phyloP scores from a whole-genome alignment of 2,888 invertebrate genomes.

The Chalcis sispes region DNA sequence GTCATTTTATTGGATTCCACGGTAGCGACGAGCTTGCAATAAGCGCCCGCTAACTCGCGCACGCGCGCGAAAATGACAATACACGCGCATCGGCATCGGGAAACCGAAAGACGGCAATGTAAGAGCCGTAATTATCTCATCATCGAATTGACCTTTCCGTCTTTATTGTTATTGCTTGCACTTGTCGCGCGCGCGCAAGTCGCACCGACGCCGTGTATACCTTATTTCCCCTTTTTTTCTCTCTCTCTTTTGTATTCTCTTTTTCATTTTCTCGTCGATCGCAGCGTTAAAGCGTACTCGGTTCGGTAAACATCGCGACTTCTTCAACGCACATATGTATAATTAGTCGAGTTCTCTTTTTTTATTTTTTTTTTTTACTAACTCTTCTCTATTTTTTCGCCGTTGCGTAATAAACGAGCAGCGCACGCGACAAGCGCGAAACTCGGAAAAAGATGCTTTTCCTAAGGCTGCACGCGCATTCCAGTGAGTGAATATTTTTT shows the following conservation, averaged over 20 bases:
- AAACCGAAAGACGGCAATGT: not conserved
- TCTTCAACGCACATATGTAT: not conserved
- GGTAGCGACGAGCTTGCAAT: not conserved
- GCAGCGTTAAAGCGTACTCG: not conserved
- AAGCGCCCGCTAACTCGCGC: not conserved
- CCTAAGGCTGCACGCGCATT: conserved; percentile 59
- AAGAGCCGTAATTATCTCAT: conserved; percentile 47
- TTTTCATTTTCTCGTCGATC: conserved; percentile 5
- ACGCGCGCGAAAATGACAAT: conserved; percentile 11
- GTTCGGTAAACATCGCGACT: not conserved
- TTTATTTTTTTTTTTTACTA: not conserved
- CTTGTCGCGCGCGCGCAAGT: not conserved
- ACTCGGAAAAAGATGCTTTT: conserved; percentile 62
- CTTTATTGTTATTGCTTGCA: conserved; percentile 19
- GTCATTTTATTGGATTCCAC: not conserved
- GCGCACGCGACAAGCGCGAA: not conserved
- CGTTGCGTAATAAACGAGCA: not conserved
- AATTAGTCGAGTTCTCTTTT: not conserved
- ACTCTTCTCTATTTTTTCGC: not conserved
- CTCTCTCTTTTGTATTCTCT: not conserved
- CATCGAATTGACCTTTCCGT: conserved; percentile 49
- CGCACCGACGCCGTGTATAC: not conserved
- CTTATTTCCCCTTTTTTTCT: not conserved
- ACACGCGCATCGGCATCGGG: conserved; percentile 23
- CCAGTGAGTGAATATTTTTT: conserved; percentile 56